Evolutionary conservation across 2,888 invertebrate species (phyloP), one percentile per base, ranked within the genome.

Genomic region (Helobdella robusta): DNA sequence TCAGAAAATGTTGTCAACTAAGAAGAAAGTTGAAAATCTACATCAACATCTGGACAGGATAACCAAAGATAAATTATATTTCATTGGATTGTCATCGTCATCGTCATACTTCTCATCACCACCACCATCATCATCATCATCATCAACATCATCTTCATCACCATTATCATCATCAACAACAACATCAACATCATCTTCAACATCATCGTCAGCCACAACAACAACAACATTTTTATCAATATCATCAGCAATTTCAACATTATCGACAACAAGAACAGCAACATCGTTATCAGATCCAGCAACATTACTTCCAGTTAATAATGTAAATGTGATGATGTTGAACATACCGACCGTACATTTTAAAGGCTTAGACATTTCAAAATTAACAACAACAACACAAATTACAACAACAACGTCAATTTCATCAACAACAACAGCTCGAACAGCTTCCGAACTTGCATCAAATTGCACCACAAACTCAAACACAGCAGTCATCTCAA

Each of bases 21-120:
- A n/a, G n/a, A n/a, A n/a, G n/a, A n/a, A n/a, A 56, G 28, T 56
- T 4, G 56, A 56, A 56, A 56, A 56, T n/a, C 56, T 56, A 8
- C 56, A 56, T 18, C 11, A n/a, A 18, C 56, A 56, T 56, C 56
- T 56, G 2, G 56, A 28, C 2, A 56, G 56, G 32, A 56, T 56
- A 56, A n/a, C 32, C 2, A 56, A 56, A 28, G 56, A 32, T n/a
- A 56, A 56, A 30, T n/a, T n/a, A n/a, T n/a, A n/a, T n/a, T n/a
- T n/a, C 15, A 8, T 30, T 28, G 8, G 11, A n/a, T n/a, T 30
- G 11, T 28, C 25, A 30, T 59, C 25, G 30, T 11, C 34, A 30
- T 30, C 11, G 11, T 59, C 11, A 28, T 28, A 11, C 8, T 28
- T 30, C 18, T 30, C 25, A 59, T 59, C 25, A 59, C 30, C 25